phyloP scores from a whole-genome alignment of 1,140 invertebrate species.

The Drosophila lacteicornis region DNA sequence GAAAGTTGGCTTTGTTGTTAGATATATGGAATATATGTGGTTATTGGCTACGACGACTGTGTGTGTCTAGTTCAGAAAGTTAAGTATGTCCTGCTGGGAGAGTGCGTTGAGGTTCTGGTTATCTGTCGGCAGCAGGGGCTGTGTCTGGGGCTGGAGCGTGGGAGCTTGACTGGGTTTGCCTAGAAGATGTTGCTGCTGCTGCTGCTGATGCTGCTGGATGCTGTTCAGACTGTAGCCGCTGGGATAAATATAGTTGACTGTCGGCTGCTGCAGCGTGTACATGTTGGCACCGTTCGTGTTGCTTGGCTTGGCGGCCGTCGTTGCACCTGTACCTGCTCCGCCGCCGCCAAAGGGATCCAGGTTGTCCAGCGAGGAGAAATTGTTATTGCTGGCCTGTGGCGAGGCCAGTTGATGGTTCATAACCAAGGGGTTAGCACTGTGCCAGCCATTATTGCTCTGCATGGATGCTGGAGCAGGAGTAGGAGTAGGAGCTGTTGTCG shows the following conservation, averaged over 20 bases:
- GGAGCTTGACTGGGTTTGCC: conserved; percentile 51
- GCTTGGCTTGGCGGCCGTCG: conserved; percentile 34
- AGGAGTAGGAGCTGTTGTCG: conserved; percentile 8
- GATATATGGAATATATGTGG: conserved; percentile 50
- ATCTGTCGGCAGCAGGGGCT: conserved; percentile 52
- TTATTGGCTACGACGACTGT: conserved; percentile 34
- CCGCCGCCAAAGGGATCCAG: conserved; percentile 70
- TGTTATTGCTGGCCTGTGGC: conserved; percentile 71
- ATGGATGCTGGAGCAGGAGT: conserved; percentile 23
- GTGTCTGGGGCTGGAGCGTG: conserved; percentile 59
- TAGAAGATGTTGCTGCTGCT: conserved; percentile 40
- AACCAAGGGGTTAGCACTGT: conserved; percentile 78
- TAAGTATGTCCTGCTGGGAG: conserved; percentile 82
- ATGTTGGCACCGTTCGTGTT: conserved; percentile 70
- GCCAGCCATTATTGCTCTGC: conserved; percentile 61
- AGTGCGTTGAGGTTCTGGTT: conserved; percentile 77
- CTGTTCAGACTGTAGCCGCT: conserved; percentile 59
- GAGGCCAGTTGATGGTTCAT: conserved; percentile 79
- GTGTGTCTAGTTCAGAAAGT: conserved; percentile 75
- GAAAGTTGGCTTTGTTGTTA: conserved; percentile 6
- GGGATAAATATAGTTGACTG: conserved; percentile 80
- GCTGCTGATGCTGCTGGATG: conserved; percentile 49
- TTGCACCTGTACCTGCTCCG: neutral
- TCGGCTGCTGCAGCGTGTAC: conserved; percentile 72
- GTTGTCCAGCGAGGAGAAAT: conserved; percentile 74